Evolutionary conservation across 2,113 vertebrate species (phyloP).

Genomic region (Coracopsis vasa): DNA sequence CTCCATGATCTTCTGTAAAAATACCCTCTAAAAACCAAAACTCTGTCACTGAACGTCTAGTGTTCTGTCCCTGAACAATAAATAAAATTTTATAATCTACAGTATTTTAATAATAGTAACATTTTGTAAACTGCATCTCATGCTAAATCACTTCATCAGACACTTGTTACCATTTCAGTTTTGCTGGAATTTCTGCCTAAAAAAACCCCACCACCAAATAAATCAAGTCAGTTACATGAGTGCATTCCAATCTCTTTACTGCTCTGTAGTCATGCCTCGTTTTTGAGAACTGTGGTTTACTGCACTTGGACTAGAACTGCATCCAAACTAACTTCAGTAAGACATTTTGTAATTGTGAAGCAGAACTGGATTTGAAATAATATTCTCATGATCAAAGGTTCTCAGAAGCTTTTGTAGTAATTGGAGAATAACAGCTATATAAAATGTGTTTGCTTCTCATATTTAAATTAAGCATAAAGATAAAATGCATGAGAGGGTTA

Average conservation of each 20-base stretch:
- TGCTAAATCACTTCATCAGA: not conserved
- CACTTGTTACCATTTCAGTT: not conserved
- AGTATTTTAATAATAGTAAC: not conserved
- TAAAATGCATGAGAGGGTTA: constrained; percentile 56
- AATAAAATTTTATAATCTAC: not conserved
- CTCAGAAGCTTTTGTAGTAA: constrained; percentile 54
- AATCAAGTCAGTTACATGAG: not conserved
- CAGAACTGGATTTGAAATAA: constrained; percentile 48
- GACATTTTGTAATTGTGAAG: not conserved
- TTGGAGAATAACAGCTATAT: constrained; percentile 51
- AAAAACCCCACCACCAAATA: not conserved
- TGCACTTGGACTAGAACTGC: not conserved
- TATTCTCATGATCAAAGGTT: constrained; percentile 55
- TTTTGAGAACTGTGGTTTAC: not conserved
- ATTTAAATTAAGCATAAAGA: constrained; percentile 62
- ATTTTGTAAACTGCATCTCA: not conserved
- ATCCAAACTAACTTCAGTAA: constrained; percentile 21
- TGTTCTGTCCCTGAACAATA: not conserved
- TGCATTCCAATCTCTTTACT: not conserved
- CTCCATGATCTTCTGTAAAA: not conserved
- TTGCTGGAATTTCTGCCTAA: constrained; percentile 2
- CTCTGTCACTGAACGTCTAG: not conserved
- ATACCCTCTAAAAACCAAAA: not conserved
- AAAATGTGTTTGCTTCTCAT: constrained; percentile 61
- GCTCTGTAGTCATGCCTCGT: not conserved